phyloP scores from a whole-genome alignment of 92 coral and sea anemone genomes.

The Palythoa grandiflora region DNA sequence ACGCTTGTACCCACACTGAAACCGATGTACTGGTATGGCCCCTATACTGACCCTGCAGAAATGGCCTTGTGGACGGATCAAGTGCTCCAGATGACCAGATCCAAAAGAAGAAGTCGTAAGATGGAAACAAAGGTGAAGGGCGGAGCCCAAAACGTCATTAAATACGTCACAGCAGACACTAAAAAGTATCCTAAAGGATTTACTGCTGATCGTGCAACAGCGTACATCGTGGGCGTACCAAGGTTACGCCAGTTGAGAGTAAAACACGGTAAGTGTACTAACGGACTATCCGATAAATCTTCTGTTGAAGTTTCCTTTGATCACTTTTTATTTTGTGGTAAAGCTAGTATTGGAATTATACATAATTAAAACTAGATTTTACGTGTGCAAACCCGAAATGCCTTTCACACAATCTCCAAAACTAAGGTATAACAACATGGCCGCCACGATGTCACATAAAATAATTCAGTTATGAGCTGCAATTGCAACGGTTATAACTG shows the following conservation, averaged over 20 bases:
- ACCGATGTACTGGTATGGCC: conserved; percentile 90
- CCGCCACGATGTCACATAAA: too few relatives aligned
- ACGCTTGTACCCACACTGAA: conserved; percentile 77
- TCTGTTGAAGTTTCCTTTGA: background rate
- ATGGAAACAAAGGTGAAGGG: conserved; percentile 39
- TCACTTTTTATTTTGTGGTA: background rate
- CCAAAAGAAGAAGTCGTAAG: conserved; percentile 58
- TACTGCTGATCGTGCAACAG: conserved; percentile 85
- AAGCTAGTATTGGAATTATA: too few relatives aligned
- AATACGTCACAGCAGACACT: conserved; percentile 11
- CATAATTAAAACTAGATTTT: too few relatives aligned
- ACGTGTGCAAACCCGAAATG: too few relatives aligned
- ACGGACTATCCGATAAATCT: background rate
- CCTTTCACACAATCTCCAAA: too few relatives aligned
- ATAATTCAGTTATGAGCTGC: too few relatives aligned
- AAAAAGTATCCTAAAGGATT: conserved; percentile 65
- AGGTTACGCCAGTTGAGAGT: conserved; percentile 85
- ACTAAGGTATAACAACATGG: too few relatives aligned
- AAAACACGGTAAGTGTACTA: conserved; percentile 55
- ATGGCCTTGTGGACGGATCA: conserved; percentile 70
- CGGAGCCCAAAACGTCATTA: conserved; percentile 33
- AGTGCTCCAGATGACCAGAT: conserved; percentile 42
- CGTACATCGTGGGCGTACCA: conserved; percentile 83
- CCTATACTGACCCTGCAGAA: conserved; percentile 61
- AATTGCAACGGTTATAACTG: too few relatives aligned